phyloP scores from a whole-genome alignment of 2,113 vertebrate genomes.

The Chitala chitala region DNA sequence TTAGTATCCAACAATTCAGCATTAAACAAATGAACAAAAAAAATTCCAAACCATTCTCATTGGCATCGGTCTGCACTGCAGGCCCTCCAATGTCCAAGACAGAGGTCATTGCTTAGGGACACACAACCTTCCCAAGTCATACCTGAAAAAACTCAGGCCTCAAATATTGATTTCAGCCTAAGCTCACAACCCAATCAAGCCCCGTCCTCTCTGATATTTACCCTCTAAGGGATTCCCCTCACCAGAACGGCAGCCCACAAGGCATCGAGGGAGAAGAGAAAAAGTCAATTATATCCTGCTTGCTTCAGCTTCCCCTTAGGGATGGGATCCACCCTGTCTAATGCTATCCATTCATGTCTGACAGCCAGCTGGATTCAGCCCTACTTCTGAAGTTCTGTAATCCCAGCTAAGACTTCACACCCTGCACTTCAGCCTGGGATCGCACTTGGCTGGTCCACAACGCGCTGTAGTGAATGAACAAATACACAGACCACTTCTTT shows the following conservation, averaged over 20 bases:
- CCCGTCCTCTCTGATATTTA: slow-evolving; percentile 52
- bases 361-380: slow-evolving; percentile 58
- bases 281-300: slow-evolving; percentile 61
- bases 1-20: too few relatives aligned
- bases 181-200: slow-evolving; percentile 55
- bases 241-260: slow-evolving; percentile 52
- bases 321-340: slow-evolving; percentile 59
- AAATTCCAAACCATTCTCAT: not conserved
- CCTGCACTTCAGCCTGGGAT: slow-evolving; percentile 43
- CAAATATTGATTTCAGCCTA: slow-evolving; percentile 57
- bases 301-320: slow-evolving; percentile 57
- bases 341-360: slow-evolving; percentile 70
- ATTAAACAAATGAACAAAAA: not conserved
- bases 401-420: slow-evolving; percentile 66
- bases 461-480: slow-evolving; percentile 37
- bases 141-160: slow-evolving; percentile 53
- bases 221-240: slow-evolving; percentile 54
- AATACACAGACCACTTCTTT: not conserved
- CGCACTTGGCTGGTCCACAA: slow-evolving; percentile 35
- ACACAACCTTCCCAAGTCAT: slow-evolving; percentile 21
- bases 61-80: not conserved
- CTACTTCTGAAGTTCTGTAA: slow-evolving; percentile 63
- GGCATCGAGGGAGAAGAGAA: slow-evolving; percentile 39
- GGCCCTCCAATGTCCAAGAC: slow-evolving; percentile 38
- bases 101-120: slow-evolving; percentile 35